A percentile compares a stretch with the other conserved stretches of the same genome.
Evolutionary conservation across 2,113 vertebrate species (phyloP).

Genomic region (Penelope pileata): DNA sequence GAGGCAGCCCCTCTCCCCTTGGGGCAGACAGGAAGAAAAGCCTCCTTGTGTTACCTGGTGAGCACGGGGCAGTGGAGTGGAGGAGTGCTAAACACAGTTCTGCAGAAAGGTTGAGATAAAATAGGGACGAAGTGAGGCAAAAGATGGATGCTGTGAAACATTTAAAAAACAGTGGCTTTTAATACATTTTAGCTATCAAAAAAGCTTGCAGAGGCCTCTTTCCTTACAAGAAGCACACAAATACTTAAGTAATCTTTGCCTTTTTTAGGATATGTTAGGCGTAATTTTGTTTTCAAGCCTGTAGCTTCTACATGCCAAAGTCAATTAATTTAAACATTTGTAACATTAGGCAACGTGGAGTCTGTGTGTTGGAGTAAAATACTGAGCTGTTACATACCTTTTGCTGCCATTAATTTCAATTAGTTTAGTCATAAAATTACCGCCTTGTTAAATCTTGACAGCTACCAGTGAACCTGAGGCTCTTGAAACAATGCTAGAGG

Average conservation of each 20-base stretch:
- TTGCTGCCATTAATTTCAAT: slow-evolving; percentile 29
- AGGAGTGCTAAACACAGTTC: background rate
- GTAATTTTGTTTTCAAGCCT: background rate
- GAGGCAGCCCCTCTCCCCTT: background rate
- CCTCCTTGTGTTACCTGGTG: too few relatives aligned
- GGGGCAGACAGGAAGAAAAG: background rate
- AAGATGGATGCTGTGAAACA: background rate
- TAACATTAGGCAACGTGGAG: background rate
- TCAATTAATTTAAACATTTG: slow-evolving; percentile 20
- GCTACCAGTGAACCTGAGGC: background rate
- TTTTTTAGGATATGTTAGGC: slow-evolving; percentile 2
- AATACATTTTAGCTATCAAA: background rate
- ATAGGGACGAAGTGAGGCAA: background rate
- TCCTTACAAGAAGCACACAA: background rate
- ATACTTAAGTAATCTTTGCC: background rate
- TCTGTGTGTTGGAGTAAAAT: background rate
- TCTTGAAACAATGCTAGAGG: background rate
- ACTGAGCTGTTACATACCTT: background rate
- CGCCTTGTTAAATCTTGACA: background rate
- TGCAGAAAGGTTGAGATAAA: background rate
- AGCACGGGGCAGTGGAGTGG: background rate
- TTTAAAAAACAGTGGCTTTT: background rate
- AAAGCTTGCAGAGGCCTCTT: background rate
- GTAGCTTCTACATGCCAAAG: background rate
- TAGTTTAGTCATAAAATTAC: background rate